Conservation (phyloP, 2,113 vertebrate species). For the Hyaena hyaena region DNA sequence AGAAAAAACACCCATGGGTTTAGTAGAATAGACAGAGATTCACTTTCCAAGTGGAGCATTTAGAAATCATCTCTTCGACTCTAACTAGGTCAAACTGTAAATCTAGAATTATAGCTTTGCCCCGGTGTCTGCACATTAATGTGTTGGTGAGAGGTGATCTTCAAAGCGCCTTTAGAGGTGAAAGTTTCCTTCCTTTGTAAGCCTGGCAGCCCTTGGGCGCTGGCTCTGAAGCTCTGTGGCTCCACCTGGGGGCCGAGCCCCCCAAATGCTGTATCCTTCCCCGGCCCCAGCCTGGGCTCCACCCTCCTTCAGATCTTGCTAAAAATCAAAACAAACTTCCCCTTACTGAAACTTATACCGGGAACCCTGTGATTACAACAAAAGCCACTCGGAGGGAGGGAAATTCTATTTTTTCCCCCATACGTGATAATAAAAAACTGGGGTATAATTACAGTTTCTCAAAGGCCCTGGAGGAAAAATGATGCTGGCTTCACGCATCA, state of each 20-base stretch:
- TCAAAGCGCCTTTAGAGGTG: rapidly evolving
- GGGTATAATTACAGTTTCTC: background rate
- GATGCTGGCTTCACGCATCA: background rate
- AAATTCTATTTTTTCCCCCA: background rate
- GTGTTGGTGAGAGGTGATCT: background rate
- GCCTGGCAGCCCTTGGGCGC: rapidly evolving
- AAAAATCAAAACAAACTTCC: background rate
- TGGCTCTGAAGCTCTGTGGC: background rate
- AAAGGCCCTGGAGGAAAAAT: background rate
- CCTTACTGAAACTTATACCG: background rate
- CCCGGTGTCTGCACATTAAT: background rate
- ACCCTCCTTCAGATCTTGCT: background rate
- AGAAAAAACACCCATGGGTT: background rate
- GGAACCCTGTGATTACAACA: background rate
- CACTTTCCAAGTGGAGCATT: background rate
- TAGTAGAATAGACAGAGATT: background rate
- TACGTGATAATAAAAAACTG: background rate
- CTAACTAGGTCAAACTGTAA: background rate
- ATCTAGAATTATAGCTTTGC: background rate
- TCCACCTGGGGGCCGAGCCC: background rate
- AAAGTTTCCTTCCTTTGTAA: rapidly evolving
- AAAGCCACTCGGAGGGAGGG: background rate
- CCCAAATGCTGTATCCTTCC: rapidly evolving
- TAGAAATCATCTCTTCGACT: background rate
- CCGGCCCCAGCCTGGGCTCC: too few relatives aligned